Percentiles rank a stretch among this genome's conserved stretches.
Evolutionary conservation across 53 echinoderm and acorn worm genomes (phyloP).

Genomic region (Crossaster papposus): DNA sequence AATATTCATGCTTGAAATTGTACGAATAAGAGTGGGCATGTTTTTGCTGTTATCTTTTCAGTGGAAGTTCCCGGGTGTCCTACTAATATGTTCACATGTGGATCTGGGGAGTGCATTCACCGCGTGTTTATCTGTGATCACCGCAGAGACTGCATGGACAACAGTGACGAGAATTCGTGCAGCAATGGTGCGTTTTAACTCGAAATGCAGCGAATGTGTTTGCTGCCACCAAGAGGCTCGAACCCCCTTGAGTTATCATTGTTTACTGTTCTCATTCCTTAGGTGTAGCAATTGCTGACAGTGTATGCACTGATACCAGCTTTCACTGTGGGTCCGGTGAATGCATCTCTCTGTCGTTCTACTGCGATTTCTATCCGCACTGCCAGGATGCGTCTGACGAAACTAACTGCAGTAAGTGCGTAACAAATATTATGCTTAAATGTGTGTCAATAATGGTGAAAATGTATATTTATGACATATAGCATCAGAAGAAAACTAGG

Average conservation of each 20-base stretch:
- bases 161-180: conserved; percentile 74
- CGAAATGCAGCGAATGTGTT: not conserved
- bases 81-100: conserved; percentile 70
- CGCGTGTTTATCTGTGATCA: conserved; percentile 80
- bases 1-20: not conserved
- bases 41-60: not conserved
- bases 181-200: conserved; percentile 5
- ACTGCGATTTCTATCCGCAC: conserved; percentile 82
- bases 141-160: conserved; percentile 71
- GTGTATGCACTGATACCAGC: conserved; percentile 33
- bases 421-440: no score
- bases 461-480: no score
- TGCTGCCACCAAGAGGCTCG: not conserved
- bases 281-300: not conserved
- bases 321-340: conserved; percentile 86
- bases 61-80: conserved; percentile 29
- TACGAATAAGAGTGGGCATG: not conserved
- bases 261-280: not conserved
- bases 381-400: conserved; percentile 89
- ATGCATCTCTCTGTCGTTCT: conserved; percentile 78
- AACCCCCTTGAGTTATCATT: not conserved
- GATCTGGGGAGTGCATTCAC: conserved; percentile 83
- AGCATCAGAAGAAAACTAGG: no score
- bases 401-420: conserved; percentile 75
- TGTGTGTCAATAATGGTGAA: not conserved